These are phyloP conservation scores for Heliopora coerulea DNA, from an alignment of 92 coral and sea anemone genomes.

Conservation along the genomic window DNA sequence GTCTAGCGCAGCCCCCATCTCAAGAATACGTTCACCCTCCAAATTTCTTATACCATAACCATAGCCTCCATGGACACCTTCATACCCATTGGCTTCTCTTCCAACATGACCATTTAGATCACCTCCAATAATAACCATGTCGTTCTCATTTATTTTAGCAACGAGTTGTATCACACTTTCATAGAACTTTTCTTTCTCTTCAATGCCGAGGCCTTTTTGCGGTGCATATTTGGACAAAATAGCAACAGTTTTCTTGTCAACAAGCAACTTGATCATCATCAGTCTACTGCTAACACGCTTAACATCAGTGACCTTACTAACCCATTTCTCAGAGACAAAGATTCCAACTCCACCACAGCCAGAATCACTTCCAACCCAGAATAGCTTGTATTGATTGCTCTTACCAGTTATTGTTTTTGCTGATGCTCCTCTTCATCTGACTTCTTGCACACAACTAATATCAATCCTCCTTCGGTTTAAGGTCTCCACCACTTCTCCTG, in stretches of 20 bases:
- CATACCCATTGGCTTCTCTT: slow-evolving; percentile 17
- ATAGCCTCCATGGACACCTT: slow-evolving; percentile 43
- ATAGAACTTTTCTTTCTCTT: slow-evolving; percentile 34
- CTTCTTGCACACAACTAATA: slow-evolving; percentile 37
- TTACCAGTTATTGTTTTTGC: slow-evolving; percentile 34
- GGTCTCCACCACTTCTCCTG: slow-evolving; percentile 43
- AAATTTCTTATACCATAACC: slow-evolving; percentile 39
- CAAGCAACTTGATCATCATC: background rate
- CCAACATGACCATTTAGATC: slow-evolving; percentile 46
- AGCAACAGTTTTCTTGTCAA: slow-evolving; percentile 7
- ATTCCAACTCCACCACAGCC: slow-evolving; percentile 41
- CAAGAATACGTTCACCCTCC: slow-evolving; percentile 44
- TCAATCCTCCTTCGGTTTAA: slow-evolving; percentile 27
- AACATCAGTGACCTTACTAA: slow-evolving; percentile 25
- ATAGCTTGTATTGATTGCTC: slow-evolving; percentile 22
- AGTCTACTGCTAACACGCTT: slow-evolving; percentile 22
- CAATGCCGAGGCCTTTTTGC: slow-evolving; percentile 8
- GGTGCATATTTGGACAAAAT: slow-evolving; percentile 39
- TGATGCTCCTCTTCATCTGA: slow-evolving; percentile 40
- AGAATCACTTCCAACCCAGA: slow-evolving; percentile 31
- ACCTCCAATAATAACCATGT: slow-evolving; percentile 5
- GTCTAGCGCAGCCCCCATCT: background rate
- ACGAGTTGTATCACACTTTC: slow-evolving; percentile 13
- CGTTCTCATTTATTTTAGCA: background rate
- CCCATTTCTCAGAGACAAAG: slow-evolving; percentile 34